Percentiles rank a stretch among this genome's conserved stretches.
phyloP scores from a whole-genome alignment of 2,888 invertebrate genomes.

The Parelbella ahira region DNA sequence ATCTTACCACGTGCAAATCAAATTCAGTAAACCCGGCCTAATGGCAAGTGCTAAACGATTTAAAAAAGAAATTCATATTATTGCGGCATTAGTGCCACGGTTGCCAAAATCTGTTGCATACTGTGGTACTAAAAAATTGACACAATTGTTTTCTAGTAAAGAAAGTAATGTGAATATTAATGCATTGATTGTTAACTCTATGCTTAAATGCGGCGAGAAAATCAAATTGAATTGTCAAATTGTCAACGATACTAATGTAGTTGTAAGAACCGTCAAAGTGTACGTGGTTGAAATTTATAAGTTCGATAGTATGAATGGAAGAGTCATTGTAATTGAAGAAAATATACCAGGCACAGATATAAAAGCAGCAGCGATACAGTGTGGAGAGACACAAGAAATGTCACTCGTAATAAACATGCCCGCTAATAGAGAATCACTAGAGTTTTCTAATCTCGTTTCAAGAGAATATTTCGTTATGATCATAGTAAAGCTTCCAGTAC shows the following conservation, averaged over 20 bases:
- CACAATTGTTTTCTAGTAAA: slow-evolving; percentile 9
- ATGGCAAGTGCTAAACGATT: background rate
- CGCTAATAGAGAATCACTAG: background rate
- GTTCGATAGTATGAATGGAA: background rate
- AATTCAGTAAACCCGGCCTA: background rate
- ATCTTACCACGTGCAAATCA: slow-evolving; percentile 4
- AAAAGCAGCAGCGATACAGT: background rate
- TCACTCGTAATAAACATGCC: slow-evolving; percentile 5
- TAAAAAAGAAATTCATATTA: slow-evolving; percentile 2
- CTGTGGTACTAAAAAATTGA: slow-evolving; percentile 2
- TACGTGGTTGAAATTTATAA: slow-evolving; percentile 2
- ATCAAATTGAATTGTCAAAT: slow-evolving; percentile 5
- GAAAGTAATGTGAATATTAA: slow-evolving; percentile 4
- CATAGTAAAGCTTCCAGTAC: background rate
- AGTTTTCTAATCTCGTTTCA: background rate
- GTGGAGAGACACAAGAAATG: slow-evolving; percentile 8
- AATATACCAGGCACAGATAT: background rate
- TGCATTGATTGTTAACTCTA: background rate
- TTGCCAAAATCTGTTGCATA: background rate
- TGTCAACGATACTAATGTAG: slow-evolving; percentile 3
- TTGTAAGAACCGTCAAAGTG: slow-evolving; percentile 3
- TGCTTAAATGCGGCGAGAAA: slow-evolving; percentile 1
- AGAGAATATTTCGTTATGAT: slow-evolving; percentile 6
- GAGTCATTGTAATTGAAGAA: background rate
- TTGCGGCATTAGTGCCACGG: slow-evolving; percentile 6